Evolutionary conservation across 2,888 invertebrate genomes (phyloP).

Genomic region (Apamea epomidion): DNA sequence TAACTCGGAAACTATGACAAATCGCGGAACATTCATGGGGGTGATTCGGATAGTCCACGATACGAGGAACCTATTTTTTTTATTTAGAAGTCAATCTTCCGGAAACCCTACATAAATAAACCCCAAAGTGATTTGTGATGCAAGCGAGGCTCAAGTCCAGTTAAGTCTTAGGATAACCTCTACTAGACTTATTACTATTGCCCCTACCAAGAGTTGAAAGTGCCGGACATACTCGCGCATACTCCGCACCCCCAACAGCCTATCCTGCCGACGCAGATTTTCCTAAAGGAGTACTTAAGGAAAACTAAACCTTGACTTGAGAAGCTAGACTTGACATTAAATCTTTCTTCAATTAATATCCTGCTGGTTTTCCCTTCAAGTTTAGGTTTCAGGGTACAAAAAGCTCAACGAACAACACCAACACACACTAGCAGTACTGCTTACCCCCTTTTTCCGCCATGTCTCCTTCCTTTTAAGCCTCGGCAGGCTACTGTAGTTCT

Average conservation of each 20-base stretch:
- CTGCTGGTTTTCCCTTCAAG: background rate
- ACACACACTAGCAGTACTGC: conserved; percentile 65
- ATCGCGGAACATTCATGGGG: no score
- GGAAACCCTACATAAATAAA: no score
- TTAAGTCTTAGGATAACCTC: background rate
- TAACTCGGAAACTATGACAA: no score
- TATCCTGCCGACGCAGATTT: background rate
- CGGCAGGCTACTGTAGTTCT: conserved; percentile 81
- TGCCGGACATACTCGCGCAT: background rate
- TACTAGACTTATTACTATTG: background rate
- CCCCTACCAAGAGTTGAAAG: no score
- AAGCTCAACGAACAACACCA: conserved; percentile 50
- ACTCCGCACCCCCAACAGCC: background rate
- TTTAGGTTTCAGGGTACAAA: conserved; percentile 7
- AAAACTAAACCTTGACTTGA: no score
- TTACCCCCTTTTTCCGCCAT: conserved; percentile 85
- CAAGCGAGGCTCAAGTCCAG: background rate
- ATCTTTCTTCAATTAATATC: background rate
- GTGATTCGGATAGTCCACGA: no score
- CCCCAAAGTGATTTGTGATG: background rate
- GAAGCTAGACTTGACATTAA: background rate
- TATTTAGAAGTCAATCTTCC: no score
- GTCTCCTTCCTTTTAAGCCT: conserved; percentile 82
- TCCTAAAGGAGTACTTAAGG: background rate
- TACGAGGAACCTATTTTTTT: no score